A percentile compares a stretch with the other conserved stretches of the same genome.
phyloP scores from a whole-genome alignment of 2,888 invertebrate species.

The Rhorus exstirpatorius region DNA sequence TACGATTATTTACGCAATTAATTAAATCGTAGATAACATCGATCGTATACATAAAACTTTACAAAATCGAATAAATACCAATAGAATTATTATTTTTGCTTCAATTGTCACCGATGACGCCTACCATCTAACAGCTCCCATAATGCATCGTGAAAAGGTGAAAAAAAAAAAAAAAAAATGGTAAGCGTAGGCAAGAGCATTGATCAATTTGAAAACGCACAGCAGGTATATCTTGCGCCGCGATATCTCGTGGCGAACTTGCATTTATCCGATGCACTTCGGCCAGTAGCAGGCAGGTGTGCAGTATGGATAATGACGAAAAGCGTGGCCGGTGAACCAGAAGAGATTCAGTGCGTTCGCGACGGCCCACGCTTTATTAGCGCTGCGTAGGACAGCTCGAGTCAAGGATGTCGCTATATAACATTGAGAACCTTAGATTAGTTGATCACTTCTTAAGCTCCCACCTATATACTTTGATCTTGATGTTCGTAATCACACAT shows the following conservation, averaged over 20 bases:
- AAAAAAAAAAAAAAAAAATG: conserved; percentile 8
- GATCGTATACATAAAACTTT: too few species aligned
- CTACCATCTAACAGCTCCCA: not conserved
- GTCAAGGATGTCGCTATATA: conserved; percentile 29
- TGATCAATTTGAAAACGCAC: conserved; percentile 57
- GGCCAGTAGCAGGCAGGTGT: conserved; percentile 17
- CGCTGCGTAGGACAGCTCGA: conserved; percentile 71
- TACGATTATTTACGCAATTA: too few species aligned
- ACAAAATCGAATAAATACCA: not conserved
- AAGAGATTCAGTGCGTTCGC: conserved; percentile 69
- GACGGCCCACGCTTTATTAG: conserved; percentile 76
- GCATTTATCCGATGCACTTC: conserved; percentile 40
- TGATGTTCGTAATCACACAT: not conserved
- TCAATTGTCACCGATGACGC: conserved; percentile 24
- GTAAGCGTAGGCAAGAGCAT: conserved; percentile 42
- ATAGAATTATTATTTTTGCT: conserved; percentile 4
- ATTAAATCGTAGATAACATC: too few species aligned
- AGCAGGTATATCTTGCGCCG: conserved; percentile 61
- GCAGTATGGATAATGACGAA: conserved; percentile 58
- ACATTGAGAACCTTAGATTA: conserved; percentile 23
- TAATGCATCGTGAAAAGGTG: not conserved
- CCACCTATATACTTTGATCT: conserved; percentile 40
- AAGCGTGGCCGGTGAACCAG: conserved; percentile 66
- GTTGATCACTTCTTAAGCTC: conserved; percentile 15
- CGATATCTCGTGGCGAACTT: conserved; percentile 24